Conservation (phyloP, 2,113 vertebrate species). For the Oryzias curvinotus region DNA sequence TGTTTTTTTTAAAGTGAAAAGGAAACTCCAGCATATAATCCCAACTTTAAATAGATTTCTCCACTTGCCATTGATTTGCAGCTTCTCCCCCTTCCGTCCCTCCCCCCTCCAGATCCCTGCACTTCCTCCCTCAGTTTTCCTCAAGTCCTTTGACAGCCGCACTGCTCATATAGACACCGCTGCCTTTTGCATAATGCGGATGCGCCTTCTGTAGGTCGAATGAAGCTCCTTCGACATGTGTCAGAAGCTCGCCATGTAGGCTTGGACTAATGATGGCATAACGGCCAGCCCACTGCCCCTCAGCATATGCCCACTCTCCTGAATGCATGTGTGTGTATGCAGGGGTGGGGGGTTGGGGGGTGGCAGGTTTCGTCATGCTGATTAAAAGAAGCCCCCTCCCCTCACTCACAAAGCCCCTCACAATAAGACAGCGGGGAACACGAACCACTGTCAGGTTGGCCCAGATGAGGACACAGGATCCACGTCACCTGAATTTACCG, state of each 20-base stretch:
- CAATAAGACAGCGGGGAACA: slow-evolving; percentile 76
- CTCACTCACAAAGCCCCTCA: slow-evolving; percentile 68
- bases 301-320: slow-evolving; percentile 72
- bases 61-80: slow-evolving; percentile 47
- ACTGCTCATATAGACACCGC: slow-evolving; percentile 72
- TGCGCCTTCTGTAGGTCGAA: slow-evolving; percentile 76
- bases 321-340: slow-evolving; percentile 28
- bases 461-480: slow-evolving; percentile 78
- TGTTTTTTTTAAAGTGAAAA: slow-evolving; percentile 10
- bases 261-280: slow-evolving; percentile 82
- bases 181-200: slow-evolving; percentile 80
- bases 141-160: slow-evolving; percentile 72
- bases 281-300: slow-evolving; percentile 80
- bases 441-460: slow-evolving; percentile 80
- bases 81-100: slow-evolving; percentile 36
- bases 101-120: slow-evolving; percentile 27
- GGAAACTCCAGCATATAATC: slow-evolving; percentile 5
- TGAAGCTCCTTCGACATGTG: slow-evolving; percentile 79
- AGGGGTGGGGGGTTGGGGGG: slow-evolving; percentile 33
- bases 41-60: slow-evolving; percentile 39
- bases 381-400: slow-evolving; percentile 74
- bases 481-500: slow-evolving; percentile 78
- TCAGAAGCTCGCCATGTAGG: slow-evolving; percentile 76
- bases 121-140: slow-evolving; percentile 61
- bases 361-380: slow-evolving; percentile 76